Percentiles rank a stretch among this genome's conserved stretches.
Conservation (phyloP, 1,140 invertebrate species). For the Platorchestia sp. region DNA sequence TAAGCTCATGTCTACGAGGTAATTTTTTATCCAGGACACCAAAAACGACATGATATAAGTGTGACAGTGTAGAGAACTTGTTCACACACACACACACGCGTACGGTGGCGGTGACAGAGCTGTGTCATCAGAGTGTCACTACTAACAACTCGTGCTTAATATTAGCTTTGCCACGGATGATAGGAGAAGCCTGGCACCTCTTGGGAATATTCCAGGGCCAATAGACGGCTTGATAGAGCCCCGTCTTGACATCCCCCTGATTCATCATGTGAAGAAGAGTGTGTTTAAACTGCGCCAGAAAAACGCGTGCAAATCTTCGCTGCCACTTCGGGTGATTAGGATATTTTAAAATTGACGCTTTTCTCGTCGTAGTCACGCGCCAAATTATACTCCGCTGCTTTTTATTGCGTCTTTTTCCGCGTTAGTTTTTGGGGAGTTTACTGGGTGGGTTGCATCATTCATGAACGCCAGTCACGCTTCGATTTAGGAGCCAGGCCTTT, state of each 20-base stretch:
- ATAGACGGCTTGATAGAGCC: conserved; percentile 20
- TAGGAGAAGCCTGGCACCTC: conserved; percentile 20
- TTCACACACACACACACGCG: background rate
- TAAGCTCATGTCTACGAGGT: background rate
- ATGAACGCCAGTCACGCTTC: background rate
- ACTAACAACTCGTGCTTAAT: conserved; percentile 1
- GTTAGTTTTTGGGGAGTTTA: conserved; percentile 17
- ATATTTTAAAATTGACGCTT: conserved; percentile 52
- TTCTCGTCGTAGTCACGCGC: conserved; percentile 41
- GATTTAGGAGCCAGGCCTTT: background rate
- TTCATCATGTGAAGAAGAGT: conserved; percentile 43
- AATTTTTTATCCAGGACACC: background rate
- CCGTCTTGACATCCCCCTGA: background rate
- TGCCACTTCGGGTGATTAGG: conserved; percentile 52
- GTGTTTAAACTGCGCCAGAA: conserved; percentile 21
- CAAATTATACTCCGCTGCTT: conserved; percentile 13
- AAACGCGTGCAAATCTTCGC: conserved; percentile 41
- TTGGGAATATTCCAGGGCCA: background rate
- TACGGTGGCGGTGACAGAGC: background rate
- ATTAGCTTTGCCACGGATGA: background rate
- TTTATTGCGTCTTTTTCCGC: background rate
- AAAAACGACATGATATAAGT: background rate
- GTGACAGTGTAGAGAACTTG: background rate
- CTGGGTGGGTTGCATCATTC: background rate
- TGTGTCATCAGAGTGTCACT: conserved; percentile 22